Conservation (phyloP, 2,888 invertebrate genomes). For the Drosophila pseudotakahashii region DNA sequence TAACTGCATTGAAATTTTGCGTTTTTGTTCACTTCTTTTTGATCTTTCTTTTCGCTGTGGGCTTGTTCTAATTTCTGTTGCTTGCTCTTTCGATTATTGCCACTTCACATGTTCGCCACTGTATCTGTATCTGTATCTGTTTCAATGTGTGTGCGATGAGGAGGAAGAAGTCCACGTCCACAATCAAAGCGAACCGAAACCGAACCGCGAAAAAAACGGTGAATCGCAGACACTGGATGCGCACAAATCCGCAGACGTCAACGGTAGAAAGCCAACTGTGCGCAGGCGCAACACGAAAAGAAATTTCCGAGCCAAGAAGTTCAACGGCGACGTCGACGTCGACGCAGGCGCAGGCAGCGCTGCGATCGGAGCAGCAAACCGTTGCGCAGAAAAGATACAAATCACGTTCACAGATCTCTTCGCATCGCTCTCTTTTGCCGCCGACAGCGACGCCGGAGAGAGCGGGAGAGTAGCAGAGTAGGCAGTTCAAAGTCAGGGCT, state of each 20-base stretch:
- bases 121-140: constrained; percentile 23
- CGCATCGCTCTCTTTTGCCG: too few relatives aligned
- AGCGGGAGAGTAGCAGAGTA: too few relatives aligned
- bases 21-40: constrained; percentile 46
- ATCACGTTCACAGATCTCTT: too few relatives aligned
- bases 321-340: constrained; percentile 47
- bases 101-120: constrained; percentile 46
- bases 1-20: constrained; percentile 25
- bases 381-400: constrained; percentile 38
- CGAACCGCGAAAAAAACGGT: constrained; percentile 65
- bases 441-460: too few relatives aligned
- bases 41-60: constrained; percentile 33
- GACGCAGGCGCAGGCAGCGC: constrained; percentile 28
- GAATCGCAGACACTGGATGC: constrained; percentile 42
- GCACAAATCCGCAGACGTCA: constrained; percentile 84
- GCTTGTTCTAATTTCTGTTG: constrained; percentile 70
- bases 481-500: constrained; percentile 83
- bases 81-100: constrained; percentile 66
- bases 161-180: constrained; percentile 70
- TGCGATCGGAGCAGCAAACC: background rate
- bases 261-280: constrained; percentile 85
- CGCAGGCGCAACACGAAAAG: constrained; percentile 83
- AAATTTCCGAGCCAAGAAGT: constrained; percentile 79
- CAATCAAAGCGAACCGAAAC: constrained; percentile 51
- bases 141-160: constrained; percentile 31